These are phyloP conservation scores for Pachycephus smyrnensis DNA, from an alignment of 2,888 invertebrate genomes.

Conservation along the genomic window DNA sequence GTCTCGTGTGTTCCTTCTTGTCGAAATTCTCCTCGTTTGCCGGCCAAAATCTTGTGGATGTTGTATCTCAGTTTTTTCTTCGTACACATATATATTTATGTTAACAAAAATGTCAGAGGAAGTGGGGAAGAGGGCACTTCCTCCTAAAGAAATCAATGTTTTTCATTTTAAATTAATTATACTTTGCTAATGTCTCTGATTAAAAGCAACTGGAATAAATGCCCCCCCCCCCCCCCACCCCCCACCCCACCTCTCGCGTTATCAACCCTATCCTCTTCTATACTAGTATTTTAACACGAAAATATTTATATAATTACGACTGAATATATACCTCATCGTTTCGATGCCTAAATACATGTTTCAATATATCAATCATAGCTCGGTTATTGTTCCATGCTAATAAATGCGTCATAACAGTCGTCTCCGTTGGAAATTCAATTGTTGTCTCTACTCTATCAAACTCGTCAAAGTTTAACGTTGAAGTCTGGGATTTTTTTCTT, in stretches of 20 bases:
- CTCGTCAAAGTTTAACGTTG: conserved; percentile 8
- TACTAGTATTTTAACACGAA: too few relatives aligned
- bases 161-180: too few relatives aligned
- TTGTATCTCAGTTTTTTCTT: conserved; percentile 52
- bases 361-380: conserved; percentile 67
- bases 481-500: conserved; percentile 2
- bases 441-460: conserved; percentile 2
- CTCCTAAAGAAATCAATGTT: too few relatives aligned
- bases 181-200: too few relatives aligned
- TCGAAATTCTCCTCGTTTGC: conserved; percentile 48
- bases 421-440: conserved; percentile 28
- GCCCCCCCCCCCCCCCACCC: too few relatives aligned
- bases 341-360: conserved; percentile 69
- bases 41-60: conserved; percentile 49
- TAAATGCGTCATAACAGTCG: conserved; percentile 52
- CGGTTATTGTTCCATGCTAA: conserved; percentile 71
- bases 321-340: conserved; percentile 37
- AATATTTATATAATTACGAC: too few relatives aligned
- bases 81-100: too few relatives aligned
- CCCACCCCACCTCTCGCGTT: too few relatives aligned
- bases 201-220: too few relatives aligned
- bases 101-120: too few relatives aligned
- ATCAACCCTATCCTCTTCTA: too few relatives aligned
- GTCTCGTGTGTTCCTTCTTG: conserved; percentile 53
- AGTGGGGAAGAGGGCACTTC: too few relatives aligned